These are phyloP conservation scores for Megaleporinus macrocephalus DNA, from an alignment of 2,113 vertebrate species.

Conservation along the genomic window DNA sequence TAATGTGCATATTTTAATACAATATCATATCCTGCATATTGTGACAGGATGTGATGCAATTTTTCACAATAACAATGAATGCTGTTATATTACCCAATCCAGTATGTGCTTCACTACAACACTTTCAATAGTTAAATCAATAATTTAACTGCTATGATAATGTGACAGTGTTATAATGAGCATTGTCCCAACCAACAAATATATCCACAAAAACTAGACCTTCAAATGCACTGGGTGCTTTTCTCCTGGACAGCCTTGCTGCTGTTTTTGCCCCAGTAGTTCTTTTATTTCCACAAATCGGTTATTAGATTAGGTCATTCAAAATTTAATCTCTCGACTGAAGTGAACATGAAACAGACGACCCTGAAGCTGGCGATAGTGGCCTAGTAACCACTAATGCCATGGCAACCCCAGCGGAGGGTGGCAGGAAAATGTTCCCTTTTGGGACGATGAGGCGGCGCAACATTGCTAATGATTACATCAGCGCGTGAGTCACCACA, in stretches of 20 bases:
- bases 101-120: too few relatives aligned
- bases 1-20: too few relatives aligned
- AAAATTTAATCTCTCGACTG: slow-evolving; percentile 57
- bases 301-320: slow-evolving; percentile 52
- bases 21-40: too few relatives aligned
- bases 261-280: not conserved
- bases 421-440: slow-evolving; percentile 53
- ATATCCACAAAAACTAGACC: not conserved
- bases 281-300: slow-evolving; percentile 26
- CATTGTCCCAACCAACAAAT: not conserved
- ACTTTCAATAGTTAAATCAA: not conserved
- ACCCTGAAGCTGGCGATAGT: slow-evolving; percentile 64
- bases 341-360: slow-evolving; percentile 66
- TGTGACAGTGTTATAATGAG: not conserved
- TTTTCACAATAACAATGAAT: too few relatives aligned
- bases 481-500: slow-evolving; percentile 72
- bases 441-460: slow-evolving; percentile 64
- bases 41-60: too few relatives aligned
- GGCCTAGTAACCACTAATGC: slow-evolving; percentile 69
- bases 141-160: not conserved
- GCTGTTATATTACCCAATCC: too few relatives aligned
- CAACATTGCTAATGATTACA: slow-evolving; percentile 67
- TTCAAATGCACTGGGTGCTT: not conserved
- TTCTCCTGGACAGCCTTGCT: not conserved
- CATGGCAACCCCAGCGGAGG: slow-evolving; percentile 65